Conservation (phyloP, 2,888 invertebrate genomes). For the Dusona sp. region DNA sequence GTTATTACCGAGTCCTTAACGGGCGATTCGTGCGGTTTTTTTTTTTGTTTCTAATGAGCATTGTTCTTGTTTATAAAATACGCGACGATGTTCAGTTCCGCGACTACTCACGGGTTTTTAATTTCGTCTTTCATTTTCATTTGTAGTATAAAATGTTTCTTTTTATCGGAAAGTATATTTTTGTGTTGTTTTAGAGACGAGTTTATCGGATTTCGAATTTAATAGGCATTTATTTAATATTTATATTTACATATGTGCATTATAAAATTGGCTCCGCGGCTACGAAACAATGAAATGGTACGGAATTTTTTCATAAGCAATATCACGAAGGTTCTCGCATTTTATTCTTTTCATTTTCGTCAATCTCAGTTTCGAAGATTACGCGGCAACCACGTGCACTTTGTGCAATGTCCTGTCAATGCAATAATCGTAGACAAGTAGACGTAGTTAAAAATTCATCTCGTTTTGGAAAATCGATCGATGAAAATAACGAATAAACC, state of each 20-base stretch:
- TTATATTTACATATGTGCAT: slow-evolving; percentile 47
- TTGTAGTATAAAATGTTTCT: not conserved
- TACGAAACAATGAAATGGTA: not conserved
- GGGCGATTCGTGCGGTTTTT: not conserved
- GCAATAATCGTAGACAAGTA: slow-evolving; percentile 74
- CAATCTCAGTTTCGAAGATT: slow-evolving; percentile 50
- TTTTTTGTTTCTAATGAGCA: not conserved
- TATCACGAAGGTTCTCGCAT: slow-evolving; percentile 54
- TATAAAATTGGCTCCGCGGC: slow-evolving; percentile 32
- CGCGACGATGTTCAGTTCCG: not conserved
- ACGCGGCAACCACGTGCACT: slow-evolving; percentile 67
- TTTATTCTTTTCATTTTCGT: slow-evolving; percentile 53
- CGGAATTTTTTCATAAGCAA: not conserved
- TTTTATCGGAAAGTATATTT: not conserved
- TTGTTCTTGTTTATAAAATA: not conserved
- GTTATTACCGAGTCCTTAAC: not conserved
- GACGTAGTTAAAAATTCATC: slow-evolving; percentile 51
- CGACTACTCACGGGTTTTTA: not conserved
- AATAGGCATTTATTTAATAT: not conserved
- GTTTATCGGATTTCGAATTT: not conserved
- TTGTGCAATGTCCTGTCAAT: slow-evolving; percentile 81
- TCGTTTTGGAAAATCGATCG: slow-evolving; percentile 11
- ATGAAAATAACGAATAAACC: not conserved
- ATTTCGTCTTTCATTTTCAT: not conserved
- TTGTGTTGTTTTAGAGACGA: not conserved